phyloP scores from a whole-genome alignment of 2,113 vertebrate genomes.

The Peromyscus californicus region DNA sequence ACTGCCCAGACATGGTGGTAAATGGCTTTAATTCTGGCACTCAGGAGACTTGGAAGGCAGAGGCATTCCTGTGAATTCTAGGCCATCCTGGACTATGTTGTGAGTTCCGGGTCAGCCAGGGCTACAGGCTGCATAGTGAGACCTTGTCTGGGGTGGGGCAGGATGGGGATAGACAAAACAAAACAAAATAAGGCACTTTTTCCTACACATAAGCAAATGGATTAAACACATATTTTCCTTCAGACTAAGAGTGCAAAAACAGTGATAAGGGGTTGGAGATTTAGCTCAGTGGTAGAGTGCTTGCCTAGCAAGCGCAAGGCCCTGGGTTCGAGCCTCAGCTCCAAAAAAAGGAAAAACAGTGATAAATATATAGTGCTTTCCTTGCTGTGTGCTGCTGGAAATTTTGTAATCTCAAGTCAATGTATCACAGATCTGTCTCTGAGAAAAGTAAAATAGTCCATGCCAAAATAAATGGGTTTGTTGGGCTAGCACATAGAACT shows the following conservation, averaged over 20 bases:
- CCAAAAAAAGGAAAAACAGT: neutral
- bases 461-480: slow-evolving; percentile 23
- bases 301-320: too few species aligned
- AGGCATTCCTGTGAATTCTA: neutral
- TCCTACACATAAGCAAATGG: neutral
- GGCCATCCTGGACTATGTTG: neutral
- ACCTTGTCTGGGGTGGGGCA: neutral
- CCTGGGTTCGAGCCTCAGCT: too few species aligned
- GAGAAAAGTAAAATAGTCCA: slow-evolving; percentile 30
- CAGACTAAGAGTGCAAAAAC: neutral
- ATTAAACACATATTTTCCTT: slow-evolving; percentile 24
- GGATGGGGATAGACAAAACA: neutral
- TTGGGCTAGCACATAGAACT: neutral
- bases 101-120: neutral
- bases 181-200: neutral
- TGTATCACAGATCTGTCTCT: neutral
- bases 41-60: too few species aligned
- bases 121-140: neutral
- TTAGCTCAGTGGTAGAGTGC: too few species aligned
- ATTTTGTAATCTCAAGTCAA: slow-evolving; percentile 38
- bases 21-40: neutral
- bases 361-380: slow-evolving; percentile 39
- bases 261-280: neutral
- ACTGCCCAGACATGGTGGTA: neutral
- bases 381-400: neutral